phyloP scores from a whole-genome alignment of 2,888 invertebrate genomes.

The Lobophora halterata region DNA sequence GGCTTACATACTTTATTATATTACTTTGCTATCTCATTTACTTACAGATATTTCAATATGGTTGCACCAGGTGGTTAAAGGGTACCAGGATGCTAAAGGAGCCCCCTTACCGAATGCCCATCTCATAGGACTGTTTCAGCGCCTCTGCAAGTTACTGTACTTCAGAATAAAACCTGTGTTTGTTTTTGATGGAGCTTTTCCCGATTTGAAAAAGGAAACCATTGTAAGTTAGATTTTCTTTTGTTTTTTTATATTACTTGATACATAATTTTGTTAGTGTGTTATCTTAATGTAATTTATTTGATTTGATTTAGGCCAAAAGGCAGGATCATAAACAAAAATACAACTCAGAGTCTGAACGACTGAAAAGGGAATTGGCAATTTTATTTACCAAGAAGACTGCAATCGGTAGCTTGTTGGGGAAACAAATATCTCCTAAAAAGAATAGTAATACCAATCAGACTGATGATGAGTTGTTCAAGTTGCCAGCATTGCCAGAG shows the following conservation, averaged over 20 bases:
- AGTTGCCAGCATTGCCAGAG: slow-evolving; percentile 78
- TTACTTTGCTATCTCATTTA: slow-evolving; percentile 1
- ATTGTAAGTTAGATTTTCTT: slow-evolving; percentile 83
- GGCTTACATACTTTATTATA: neutral
- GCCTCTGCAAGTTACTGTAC: slow-evolving; percentile 97
- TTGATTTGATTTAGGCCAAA: slow-evolving; percentile 82
- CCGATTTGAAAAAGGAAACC: slow-evolving; percentile 94
- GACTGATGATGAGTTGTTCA: slow-evolving; percentile 83
- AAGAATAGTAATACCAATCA: slow-evolving; percentile 46
- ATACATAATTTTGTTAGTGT: neutral
- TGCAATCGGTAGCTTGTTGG: slow-evolving; percentile 85
- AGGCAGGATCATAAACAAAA: slow-evolving; percentile 87
- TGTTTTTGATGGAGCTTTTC: slow-evolving; percentile 98
- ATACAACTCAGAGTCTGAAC: slow-evolving; percentile 85
- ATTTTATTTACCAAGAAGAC: slow-evolving; percentile 88
- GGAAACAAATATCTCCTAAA: slow-evolving; percentile 72
- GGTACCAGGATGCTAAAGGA: slow-evolving; percentile 93
- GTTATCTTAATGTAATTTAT: neutral
- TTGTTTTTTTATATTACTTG: neutral
- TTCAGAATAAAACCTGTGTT: slow-evolving; percentile 98
- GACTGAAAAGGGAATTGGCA: slow-evolving; percentile 86
- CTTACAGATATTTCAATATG: slow-evolving; percentile 97
- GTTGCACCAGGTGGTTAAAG: slow-evolving; percentile 98
- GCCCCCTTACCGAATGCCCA: slow-evolving; percentile 94
- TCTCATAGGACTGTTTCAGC: slow-evolving; percentile 94